A percentile compares a stretch with the other conserved stretches of the same genome.
Conservation (phyloP, 2,797 vertebrate species). For the Leptatherina wallacei region DNA sequence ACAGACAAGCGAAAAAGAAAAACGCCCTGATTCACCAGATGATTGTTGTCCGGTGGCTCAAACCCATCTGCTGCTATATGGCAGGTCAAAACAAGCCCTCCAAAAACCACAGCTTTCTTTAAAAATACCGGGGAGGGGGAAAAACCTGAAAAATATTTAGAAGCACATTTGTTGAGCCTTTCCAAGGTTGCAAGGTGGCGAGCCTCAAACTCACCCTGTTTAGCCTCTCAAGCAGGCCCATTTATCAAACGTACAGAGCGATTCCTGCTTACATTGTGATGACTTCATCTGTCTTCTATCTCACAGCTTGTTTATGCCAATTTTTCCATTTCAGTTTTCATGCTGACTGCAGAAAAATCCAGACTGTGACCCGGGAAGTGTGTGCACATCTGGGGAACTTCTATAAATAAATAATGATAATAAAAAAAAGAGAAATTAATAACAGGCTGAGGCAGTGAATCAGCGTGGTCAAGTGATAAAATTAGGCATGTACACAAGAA, state of each 20-base stretch:
- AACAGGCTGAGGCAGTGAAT: constrained; percentile 7
- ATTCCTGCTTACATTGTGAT: constrained; percentile 19
- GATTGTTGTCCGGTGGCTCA: neutral
- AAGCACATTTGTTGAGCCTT: constrained; percentile 2
- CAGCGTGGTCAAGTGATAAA: constrained; percentile 26
- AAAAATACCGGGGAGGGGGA: neutral
- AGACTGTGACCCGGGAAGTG: constrained; percentile 24
- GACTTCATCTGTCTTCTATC: constrained; percentile 47
- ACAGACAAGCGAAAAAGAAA: neutral
- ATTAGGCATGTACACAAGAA: constrained; percentile 4
- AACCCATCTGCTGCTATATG: constrained; percentile 22
- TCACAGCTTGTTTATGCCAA: constrained; percentile 23
- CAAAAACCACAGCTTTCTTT: constrained; percentile 14
- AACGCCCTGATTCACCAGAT: constrained; percentile 1
- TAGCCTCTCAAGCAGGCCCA: constrained; percentile 9
- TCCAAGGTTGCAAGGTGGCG: constrained; percentile 31
- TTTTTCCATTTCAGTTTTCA: constrained; percentile 23
- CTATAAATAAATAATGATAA: constrained; percentile 42
- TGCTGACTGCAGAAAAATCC: constrained; percentile 18
- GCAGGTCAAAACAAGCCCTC: constrained; percentile 28
- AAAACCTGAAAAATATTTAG: constrained; percentile 5
- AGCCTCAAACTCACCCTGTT: constrained; percentile 33
- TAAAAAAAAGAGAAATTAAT: too few relatives aligned
- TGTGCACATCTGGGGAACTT: neutral
- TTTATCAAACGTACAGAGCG: constrained; percentile 29